A percentile compares a stretch with the other conserved stretches of the same genome.
Conservation (phyloP, 2,113 vertebrate genomes). For the Urocitellus parryii region DNA sequence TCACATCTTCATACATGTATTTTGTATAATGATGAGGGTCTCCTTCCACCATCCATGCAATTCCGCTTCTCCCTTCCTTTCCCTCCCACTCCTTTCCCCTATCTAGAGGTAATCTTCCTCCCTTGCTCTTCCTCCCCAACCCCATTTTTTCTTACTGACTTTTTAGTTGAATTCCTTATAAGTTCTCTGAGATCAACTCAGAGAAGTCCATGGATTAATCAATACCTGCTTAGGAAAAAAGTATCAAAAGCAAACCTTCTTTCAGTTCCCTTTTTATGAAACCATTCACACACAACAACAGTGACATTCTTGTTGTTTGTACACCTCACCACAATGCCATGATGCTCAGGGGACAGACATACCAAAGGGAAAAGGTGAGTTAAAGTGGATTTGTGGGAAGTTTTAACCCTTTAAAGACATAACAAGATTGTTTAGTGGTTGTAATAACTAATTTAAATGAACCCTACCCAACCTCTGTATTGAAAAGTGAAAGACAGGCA, state of each 20-base stretch:
- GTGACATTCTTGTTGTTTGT: background rate
- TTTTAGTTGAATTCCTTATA: constrained; percentile 14
- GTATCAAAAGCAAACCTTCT: background rate
- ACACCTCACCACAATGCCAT: background rate
- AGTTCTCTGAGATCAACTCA: background rate
- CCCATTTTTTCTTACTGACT: background rate
- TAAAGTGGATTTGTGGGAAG: background rate
- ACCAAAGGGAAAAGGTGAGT: background rate
- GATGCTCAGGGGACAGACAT: background rate
- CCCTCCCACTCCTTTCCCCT: too few species aligned
- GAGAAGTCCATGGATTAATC: background rate
- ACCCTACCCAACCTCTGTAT: background rate
- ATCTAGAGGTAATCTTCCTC: too few species aligned
- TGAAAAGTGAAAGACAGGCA: background rate
- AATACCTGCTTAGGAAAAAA: background rate
- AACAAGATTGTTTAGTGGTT: background rate
- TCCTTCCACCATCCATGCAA: too few species aligned
- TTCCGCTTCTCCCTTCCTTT: too few species aligned
- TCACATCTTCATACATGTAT: too few species aligned
- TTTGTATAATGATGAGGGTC: too few species aligned
- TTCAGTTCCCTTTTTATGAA: background rate
- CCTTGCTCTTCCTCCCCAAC: too few species aligned
- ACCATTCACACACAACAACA: background rate
- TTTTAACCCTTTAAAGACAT: background rate
- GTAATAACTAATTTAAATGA: background rate